phyloP scores from a whole-genome alignment of 2,888 invertebrate species.

The Phortica okadai region DNA sequence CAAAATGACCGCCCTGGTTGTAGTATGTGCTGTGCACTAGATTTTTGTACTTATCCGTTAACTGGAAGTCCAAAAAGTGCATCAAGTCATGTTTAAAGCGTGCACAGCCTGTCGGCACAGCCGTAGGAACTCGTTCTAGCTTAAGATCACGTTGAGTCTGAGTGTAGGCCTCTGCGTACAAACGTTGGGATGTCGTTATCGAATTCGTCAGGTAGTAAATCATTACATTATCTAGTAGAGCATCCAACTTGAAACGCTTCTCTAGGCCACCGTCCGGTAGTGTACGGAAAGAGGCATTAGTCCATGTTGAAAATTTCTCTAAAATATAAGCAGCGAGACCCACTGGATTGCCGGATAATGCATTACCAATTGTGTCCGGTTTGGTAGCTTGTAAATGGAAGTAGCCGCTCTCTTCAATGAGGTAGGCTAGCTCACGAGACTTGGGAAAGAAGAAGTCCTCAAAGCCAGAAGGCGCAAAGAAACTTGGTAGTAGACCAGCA shows the following conservation, averaged over 20 bases:
- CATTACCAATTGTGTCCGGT: conserved; percentile 87
- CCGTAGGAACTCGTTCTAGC: conserved; percentile 79
- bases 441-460: conserved; percentile 78
- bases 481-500: conserved; percentile 79
- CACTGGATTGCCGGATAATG: conserved; percentile 79
- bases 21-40: conserved; percentile 83
- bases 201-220: conserved; percentile 86
- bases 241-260: conserved; percentile 78
- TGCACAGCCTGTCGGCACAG: conserved; percentile 85
- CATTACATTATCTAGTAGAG: conserved; percentile 84
- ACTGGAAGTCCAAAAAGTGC: conserved; percentile 79
- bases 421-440: conserved; percentile 53
- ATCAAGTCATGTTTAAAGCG: conserved; percentile 84
- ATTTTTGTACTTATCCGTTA: conserved; percentile 81
- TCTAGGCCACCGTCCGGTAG: conserved; percentile 82
- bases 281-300: conserved; percentile 78
- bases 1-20: conserved; percentile 89
- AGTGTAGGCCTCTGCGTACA: conserved; percentile 81
- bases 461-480: conserved; percentile 79
- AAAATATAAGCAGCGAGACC: conserved; percentile 93
- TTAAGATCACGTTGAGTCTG: conserved; percentile 52
- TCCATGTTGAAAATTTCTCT: conserved; percentile 89
- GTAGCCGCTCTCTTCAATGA: conserved; percentile 79
- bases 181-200: conserved; percentile 83
- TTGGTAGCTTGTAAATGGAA: conserved; percentile 90